A percentile compares a stretch with the other conserved stretches of the same genome.
Conservation (phyloP, 2,797 vertebrate genomes). For the Cirrhinus molitorella region DNA sequence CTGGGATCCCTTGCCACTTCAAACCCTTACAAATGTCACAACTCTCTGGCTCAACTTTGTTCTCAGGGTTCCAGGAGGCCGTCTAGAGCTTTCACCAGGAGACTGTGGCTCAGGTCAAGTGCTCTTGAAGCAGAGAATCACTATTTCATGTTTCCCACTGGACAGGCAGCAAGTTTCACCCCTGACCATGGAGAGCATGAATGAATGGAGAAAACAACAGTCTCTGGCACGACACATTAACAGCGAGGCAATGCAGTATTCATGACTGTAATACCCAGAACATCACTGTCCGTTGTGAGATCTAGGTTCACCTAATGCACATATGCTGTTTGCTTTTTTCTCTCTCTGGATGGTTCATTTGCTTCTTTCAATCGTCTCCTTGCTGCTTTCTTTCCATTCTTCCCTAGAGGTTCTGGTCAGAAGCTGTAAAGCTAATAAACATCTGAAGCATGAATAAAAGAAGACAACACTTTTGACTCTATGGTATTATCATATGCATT, state of each 20-base stretch:
- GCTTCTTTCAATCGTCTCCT: neutral
- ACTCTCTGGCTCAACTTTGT: conserved; percentile 18
- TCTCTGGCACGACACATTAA: conserved; percentile 23
- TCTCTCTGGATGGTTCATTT: neutral
- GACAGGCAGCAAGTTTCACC: conserved; percentile 20
- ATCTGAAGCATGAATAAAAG: conserved; percentile 53
- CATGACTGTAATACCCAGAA: conserved; percentile 28
- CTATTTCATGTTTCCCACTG: conserved; percentile 26
- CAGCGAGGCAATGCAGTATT: conserved; percentile 42
- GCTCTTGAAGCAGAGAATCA: conserved; percentile 24
- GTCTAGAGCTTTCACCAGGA: conserved; percentile 21
- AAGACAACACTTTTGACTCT: conserved; percentile 32
- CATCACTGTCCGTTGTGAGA: conserved; percentile 28
- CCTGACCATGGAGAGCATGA: conserved; percentile 21
- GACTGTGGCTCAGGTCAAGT: conserved; percentile 35
- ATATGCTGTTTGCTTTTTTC: conserved; percentile 30
- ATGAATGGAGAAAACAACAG: conserved; percentile 36
- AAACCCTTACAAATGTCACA: conserved; percentile 8
- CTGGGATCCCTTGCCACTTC: neutral
- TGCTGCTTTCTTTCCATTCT: conserved; percentile 12
- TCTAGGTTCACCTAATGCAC: conserved; percentile 47
- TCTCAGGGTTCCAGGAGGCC: neutral
- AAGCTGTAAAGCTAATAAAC: conserved; percentile 30
- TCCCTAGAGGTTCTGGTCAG: conserved; percentile 29
- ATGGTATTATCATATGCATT: conserved; percentile 2